Conservation (phyloP, 2,797 vertebrate genomes). For the Carcharodon carcharias region DNA sequence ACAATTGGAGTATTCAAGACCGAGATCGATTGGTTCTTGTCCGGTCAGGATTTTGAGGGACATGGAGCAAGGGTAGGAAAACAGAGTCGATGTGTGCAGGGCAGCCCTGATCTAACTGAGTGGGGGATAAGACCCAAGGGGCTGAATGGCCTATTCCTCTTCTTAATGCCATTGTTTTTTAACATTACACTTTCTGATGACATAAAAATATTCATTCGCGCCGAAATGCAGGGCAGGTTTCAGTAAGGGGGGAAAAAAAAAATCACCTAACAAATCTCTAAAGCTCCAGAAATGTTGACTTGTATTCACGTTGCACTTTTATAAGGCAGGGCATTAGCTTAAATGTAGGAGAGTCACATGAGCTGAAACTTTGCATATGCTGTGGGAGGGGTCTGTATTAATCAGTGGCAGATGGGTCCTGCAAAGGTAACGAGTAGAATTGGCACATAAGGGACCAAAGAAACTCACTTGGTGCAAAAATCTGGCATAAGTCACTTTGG, state of each 20-base stretch:
- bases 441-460: too few species aligned
- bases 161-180: too few species aligned
- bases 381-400: background rate
- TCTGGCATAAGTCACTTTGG: background rate
- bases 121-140: too few species aligned
- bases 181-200: too few species aligned
- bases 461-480: background rate
- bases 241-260: too few species aligned
- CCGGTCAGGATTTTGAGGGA: too few species aligned
- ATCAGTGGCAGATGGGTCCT: background rate
- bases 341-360: background rate
- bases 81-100: background rate
- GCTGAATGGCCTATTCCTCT: background rate
- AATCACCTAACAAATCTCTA: too few species aligned
- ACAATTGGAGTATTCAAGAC: too few species aligned
- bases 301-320: background rate
- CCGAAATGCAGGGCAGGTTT: too few species aligned
- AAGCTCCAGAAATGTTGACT: background rate
- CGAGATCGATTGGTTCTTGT: too few species aligned
- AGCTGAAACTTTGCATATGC: background rate
- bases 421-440: background rate
- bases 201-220: too few species aligned
- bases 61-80: background rate
- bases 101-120: too few species aligned
- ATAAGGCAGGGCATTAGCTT: background rate